Evolutionary conservation across 2,888 invertebrate species (phyloP).

Genomic region (Lycia hirtaria): DNA sequence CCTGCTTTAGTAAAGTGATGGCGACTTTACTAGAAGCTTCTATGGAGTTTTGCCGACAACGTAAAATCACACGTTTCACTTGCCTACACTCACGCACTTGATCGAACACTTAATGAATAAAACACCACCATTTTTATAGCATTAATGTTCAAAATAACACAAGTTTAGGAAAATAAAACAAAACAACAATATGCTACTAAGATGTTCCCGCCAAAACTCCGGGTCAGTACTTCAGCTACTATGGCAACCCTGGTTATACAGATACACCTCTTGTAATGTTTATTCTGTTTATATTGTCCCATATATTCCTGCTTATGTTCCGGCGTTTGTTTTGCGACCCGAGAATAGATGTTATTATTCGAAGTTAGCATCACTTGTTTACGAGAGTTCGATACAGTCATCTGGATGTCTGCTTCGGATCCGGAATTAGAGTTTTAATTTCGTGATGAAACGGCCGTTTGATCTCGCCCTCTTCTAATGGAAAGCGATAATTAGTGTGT

Average conservation of each 20-base stretch:
- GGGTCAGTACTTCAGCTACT: too few relatives aligned
- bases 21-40: too few relatives aligned
- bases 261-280: slow-evolving; percentile 51
- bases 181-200: too few relatives aligned
- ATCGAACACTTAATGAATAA: too few relatives aligned
- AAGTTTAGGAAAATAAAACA: too few relatives aligned
- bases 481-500: slow-evolving; percentile 24
- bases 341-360: slow-evolving; percentile 56
- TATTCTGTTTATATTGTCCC: slow-evolving; percentile 57
- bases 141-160: too few relatives aligned
- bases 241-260: slow-evolving; percentile 59
- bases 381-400: slow-evolving; percentile 40
- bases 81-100: too few relatives aligned
- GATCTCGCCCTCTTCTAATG: slow-evolving; percentile 25
- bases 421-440: slow-evolving; percentile 27
- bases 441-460: slow-evolving; percentile 22
- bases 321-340: slow-evolving; percentile 52
- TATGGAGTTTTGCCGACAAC: too few relatives aligned
- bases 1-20: too few relatives aligned
- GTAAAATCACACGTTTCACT: too few relatives aligned
- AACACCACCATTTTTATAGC: too few relatives aligned
- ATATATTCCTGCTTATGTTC: slow-evolving; percentile 59
- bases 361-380: slow-evolving; percentile 47
- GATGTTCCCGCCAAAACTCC: too few relatives aligned
- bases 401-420: slow-evolving; percentile 29